phyloP scores from a whole-genome alignment of 2,797 vertebrate species.

The Clarias pachynema region DNA sequence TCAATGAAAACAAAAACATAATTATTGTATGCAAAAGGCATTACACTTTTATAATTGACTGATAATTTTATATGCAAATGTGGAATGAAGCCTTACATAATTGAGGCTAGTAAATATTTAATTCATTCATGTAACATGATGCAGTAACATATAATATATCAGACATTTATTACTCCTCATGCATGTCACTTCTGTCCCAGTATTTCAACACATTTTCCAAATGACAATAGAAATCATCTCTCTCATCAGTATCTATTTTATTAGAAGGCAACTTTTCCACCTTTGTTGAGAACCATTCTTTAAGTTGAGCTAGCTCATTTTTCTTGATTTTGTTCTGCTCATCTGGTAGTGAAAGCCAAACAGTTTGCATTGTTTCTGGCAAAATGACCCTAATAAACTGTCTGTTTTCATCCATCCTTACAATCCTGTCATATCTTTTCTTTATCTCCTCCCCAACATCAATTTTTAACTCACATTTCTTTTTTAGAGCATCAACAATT shows the following conservation, averaged over 20 bases:
- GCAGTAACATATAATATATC: background rate
- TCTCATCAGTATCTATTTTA: background rate
- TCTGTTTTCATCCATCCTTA: background rate
- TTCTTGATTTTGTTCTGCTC: background rate
- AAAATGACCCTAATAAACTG: background rate
- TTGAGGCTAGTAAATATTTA: background rate
- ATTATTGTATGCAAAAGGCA: no score
- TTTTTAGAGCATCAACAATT: background rate
- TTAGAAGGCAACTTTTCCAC: fast-evolving
- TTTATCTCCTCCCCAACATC: background rate
- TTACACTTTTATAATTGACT: background rate
- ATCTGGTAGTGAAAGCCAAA: conserved; percentile 12
- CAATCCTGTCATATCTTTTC: background rate
- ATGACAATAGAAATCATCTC: background rate
- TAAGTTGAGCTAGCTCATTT: no score
- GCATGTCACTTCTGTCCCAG: background rate
- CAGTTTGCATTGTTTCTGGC: background rate
- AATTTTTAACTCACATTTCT: background rate
- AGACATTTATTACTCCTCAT: background rate
- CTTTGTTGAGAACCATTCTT: background rate
- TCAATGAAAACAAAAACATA: no score
- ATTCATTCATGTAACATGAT: no score
- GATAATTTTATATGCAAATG: background rate
- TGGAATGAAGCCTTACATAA: background rate
- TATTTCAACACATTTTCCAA: background rate